phyloP scores from a whole-genome alignment of 2,113 vertebrate genomes.

The Hemibagrus wyckioides region DNA sequence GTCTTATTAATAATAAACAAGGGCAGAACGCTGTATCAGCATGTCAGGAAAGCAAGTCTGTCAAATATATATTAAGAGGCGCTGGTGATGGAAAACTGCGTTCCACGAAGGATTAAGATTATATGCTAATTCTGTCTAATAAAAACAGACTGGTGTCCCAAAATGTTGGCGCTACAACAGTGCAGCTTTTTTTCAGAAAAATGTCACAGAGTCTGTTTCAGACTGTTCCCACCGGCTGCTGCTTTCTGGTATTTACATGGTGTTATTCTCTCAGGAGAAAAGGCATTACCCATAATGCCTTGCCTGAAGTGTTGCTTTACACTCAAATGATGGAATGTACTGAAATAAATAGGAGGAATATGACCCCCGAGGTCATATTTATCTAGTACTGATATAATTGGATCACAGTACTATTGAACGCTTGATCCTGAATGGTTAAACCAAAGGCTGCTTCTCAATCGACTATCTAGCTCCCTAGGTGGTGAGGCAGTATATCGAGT shows the following conservation, averaged over 20 bases:
- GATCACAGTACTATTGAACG: neutral
- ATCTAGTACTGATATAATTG: neutral
- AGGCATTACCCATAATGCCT: neutral
- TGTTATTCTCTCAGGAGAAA: neutral
- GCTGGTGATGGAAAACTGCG: neutral
- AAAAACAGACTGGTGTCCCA: neutral
- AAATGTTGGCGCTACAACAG: neutral
- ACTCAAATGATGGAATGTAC: neutral
- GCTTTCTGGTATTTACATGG: neutral
- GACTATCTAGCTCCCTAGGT: too few species aligned
- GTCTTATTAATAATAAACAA: constrained; percentile 8
- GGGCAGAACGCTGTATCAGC: neutral
- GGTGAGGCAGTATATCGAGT: too few species aligned
- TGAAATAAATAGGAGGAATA: neutral
- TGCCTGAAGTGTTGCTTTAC: neutral
- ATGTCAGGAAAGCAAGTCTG: neutral
- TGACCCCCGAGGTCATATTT: neutral
- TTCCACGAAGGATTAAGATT: neutral
- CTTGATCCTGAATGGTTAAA: neutral
- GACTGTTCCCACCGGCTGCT: neutral
- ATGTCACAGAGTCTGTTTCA: neutral
- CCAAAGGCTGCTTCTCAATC: neutral
- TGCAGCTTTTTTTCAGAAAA: constrained; percentile 13
- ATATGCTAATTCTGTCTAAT: neutral
- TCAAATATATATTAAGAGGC: neutral